phyloP scores from a whole-genome alignment of 1,140 invertebrate species.

The Nomia melanderi region DNA sequence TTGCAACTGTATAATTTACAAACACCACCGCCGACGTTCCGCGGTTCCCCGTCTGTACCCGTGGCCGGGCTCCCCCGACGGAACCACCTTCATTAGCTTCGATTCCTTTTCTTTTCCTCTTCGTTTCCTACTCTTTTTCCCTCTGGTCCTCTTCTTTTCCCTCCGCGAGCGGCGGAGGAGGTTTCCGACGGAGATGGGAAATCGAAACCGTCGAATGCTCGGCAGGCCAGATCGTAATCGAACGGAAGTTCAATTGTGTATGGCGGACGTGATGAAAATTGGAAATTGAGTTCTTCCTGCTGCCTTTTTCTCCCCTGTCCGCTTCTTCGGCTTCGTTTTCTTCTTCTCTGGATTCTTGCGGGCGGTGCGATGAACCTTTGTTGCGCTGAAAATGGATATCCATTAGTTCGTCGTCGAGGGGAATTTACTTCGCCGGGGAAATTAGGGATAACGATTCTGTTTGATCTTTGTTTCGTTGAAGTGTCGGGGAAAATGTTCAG shows the following conservation, averaged over 20 bases:
- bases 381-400: neutral
- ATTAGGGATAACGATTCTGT: too few species aligned
- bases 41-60: too few species aligned
- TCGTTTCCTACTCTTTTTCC: too few species aligned
- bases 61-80: too few species aligned
- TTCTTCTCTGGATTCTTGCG: too few species aligned
- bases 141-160: too few species aligned
- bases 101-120: too few species aligned
- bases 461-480: too few species aligned
- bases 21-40: neutral
- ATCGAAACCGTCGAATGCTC: neutral
- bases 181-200: neutral
- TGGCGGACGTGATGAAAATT: conserved; percentile 68
- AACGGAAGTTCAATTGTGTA: conserved; percentile 8
- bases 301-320: neutral
- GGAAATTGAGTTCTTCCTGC: conserved; percentile 51
- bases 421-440: too few species aligned
- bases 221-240: neutral
- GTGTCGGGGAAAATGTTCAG: too few species aligned
- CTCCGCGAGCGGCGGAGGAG: neutral
- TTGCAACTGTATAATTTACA: conserved; percentile 4
- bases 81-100: neutral
- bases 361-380: neutral
- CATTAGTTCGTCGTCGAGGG: too few species aligned
- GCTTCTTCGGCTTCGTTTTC: neutral